Conservation (phyloP, 2,113 vertebrate genomes). For the Oriolus oriolus region DNA sequence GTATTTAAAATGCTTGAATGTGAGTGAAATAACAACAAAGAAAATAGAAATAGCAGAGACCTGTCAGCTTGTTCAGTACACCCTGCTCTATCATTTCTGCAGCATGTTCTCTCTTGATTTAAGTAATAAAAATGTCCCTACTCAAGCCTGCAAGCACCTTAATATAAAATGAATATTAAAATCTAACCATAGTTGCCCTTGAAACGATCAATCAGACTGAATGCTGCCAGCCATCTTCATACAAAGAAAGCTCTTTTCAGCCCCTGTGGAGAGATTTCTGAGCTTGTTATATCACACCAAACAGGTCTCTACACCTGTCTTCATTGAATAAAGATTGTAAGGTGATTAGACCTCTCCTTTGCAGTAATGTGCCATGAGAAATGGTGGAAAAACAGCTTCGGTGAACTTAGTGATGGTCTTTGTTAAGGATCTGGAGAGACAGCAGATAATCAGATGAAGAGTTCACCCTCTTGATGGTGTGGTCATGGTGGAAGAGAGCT, state of each 20-base stretch:
- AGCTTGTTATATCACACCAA: neutral
- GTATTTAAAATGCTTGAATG: neutral
- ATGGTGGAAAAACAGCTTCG: neutral
- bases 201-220: slow-evolving; percentile 2
- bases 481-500: neutral
- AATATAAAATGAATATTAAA: slow-evolving; percentile 38
- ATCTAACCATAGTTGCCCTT: slow-evolving; percentile 5
- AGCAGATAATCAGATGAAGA: neutral
- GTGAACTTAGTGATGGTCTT: neutral
- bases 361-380: neutral
- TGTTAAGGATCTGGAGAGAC: neutral
- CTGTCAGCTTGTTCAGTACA: neutral
- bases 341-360: neutral
- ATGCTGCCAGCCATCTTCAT: neutral
- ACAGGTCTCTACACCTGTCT: neutral
- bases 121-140: slow-evolving; percentile 1
- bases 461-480: neutral
- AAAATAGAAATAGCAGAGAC: neutral
- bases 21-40: neutral
- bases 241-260: neutral
- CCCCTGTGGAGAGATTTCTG: neutral
- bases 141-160: neutral
- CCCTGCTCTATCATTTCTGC: neutral
- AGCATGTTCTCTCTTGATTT: neutral
- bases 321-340: neutral